phyloP scores from a whole-genome alignment of 2,888 invertebrate species.

The Thereva unica region DNA sequence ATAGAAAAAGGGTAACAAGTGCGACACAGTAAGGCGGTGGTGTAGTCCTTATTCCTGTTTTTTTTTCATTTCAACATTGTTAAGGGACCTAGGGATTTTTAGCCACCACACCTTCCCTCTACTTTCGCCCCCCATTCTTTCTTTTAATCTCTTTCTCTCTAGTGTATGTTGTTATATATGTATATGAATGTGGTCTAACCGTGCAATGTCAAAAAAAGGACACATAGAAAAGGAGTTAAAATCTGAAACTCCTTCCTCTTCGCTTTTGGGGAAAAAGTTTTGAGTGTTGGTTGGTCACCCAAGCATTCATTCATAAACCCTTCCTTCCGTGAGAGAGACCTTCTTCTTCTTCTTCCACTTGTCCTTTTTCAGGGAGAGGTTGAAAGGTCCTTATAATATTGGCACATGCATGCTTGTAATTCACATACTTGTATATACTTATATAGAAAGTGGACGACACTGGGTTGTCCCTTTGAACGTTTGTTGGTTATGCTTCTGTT shows the following conservation, averaged over 20 bases:
- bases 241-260: constrained; percentile 19
- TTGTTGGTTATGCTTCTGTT: constrained; percentile 2
- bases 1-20: constrained; percentile 31
- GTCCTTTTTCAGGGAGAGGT: constrained; percentile 29
- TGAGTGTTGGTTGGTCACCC: constrained; percentile 39
- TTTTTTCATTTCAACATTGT: too few species aligned
- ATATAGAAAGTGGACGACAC: constrained; percentile 4
- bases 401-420: constrained; percentile 23
- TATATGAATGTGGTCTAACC: constrained; percentile 17
- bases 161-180: background rate
- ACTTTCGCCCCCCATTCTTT: too few species aligned
- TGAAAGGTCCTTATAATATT: constrained; percentile 35
- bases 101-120: too few species aligned
- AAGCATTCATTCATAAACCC: constrained; percentile 40
- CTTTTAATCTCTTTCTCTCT: too few species aligned
- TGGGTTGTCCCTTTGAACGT: constrained; percentile 19
- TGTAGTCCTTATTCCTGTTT: constrained; percentile 16
- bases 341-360: constrained; percentile 32
- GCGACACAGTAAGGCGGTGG: constrained; percentile 33
- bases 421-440: constrained; percentile 9
- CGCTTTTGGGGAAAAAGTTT: constrained; percentile 30
- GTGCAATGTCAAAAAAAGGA: constrained; percentile 11
- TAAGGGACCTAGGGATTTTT: too few species aligned
- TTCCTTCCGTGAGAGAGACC: constrained; percentile 34
- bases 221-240: background rate